These are phyloP conservation scores for Zophobas atratus DNA, from an alignment of 1,140 invertebrate genomes.

Conservation along the genomic window DNA sequence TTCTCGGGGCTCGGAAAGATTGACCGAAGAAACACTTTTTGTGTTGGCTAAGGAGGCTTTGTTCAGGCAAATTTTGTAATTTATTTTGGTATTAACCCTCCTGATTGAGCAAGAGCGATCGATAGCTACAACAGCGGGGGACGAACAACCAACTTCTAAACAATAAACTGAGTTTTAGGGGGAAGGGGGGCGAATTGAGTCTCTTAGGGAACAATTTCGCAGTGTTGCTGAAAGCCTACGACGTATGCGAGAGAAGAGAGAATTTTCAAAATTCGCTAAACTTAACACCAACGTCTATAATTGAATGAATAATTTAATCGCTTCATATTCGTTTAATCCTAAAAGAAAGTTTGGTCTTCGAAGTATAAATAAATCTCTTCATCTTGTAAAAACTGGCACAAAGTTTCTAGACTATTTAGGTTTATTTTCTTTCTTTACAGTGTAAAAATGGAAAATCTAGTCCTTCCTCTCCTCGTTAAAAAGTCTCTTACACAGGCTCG, in stretches of 20 bases:
- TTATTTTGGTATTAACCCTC: slow-evolving; percentile 31
- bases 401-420: too few species aligned
- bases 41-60: slow-evolving; percentile 2
- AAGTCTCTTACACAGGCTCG: slow-evolving; percentile 9
- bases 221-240: neutral
- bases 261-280: too few species aligned
- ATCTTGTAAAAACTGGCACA: too few species aligned
- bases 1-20: neutral
- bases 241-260: too few species aligned
- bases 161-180: slow-evolving; percentile 1
- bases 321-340: too few species aligned
- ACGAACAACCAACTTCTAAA: slow-evolving; percentile 4
- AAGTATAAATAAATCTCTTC: too few species aligned
- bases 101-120: slow-evolving; percentile 9
- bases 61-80: slow-evolving; percentile 18
- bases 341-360: too few species aligned
- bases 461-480: neutral
- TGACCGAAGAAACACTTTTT: slow-evolving; percentile 12
- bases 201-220: neutral
- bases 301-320: too few species aligned
- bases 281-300: too few species aligned
- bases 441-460: neutral
- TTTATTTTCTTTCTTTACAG: too few species aligned
- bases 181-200: neutral
- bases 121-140: slow-evolving; percentile 8